These are phyloP conservation scores for Notocelia uddmanniana DNA, from an alignment of 2,888 invertebrate genomes.

Conservation along the genomic window DNA sequence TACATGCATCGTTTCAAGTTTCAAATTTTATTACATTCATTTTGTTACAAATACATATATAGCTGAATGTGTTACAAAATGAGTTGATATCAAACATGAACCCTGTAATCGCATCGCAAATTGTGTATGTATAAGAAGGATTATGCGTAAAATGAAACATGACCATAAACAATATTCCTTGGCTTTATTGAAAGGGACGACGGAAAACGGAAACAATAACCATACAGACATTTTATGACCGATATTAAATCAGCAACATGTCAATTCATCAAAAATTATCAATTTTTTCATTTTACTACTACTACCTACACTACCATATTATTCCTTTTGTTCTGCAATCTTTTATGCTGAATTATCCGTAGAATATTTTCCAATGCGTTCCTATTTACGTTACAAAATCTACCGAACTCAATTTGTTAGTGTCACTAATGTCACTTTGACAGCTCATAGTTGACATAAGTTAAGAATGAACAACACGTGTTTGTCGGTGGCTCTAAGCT, in stretches of 20 bases:
- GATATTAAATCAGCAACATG: neutral
- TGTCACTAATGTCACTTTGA: conserved; percentile 40
- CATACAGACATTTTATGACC: neutral
- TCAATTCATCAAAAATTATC: neutral
- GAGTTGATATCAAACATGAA: too few species aligned
- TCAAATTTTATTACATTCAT: too few species aligned
- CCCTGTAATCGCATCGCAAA: too few species aligned
- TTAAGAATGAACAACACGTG: conserved; percentile 41
- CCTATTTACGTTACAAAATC: neutral
- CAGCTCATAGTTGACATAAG: neutral
- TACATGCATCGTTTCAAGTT: neutral
- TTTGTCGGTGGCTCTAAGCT: conserved; percentile 11
- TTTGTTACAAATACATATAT: too few species aligned
- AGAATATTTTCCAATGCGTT: neutral
- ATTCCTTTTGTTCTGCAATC: neutral
- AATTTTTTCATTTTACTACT: too few species aligned
- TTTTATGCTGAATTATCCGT: neutral
- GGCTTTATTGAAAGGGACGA: neutral
- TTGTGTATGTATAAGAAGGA: too few species aligned
- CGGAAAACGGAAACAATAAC: neutral
- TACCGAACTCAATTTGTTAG: conserved; percentile 1
- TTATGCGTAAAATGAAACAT: conserved; percentile 11
- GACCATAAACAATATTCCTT: neutral
- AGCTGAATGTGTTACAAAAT: too few species aligned
- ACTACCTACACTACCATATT: too few species aligned